Conservation (phyloP, 1,140 invertebrate genomes). For the Bombus confusus region DNA sequence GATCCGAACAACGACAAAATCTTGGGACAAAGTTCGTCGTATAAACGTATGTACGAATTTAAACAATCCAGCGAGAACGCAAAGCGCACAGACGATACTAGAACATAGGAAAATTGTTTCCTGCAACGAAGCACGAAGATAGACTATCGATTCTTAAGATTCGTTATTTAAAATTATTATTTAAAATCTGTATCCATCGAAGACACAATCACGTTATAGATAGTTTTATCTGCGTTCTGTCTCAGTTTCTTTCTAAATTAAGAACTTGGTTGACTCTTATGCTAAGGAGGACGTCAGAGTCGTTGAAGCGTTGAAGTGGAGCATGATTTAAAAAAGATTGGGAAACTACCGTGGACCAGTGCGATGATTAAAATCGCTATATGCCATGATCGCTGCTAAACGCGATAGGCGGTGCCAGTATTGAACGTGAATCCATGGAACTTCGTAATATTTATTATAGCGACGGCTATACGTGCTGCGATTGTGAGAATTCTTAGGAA, state of each 20-base stretch:
- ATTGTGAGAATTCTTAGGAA: conserved; percentile 71
- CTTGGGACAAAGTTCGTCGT: neutral
- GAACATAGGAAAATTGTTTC: too few species aligned
- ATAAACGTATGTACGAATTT: neutral
- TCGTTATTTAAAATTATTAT: too few species aligned
- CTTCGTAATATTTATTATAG: conserved; percentile 36
- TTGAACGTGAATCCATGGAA: neutral
- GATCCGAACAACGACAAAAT: neutral
- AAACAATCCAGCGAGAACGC: too few species aligned
- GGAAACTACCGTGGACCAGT: neutral
- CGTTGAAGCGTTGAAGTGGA: neutral
- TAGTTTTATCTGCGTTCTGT: too few species aligned
- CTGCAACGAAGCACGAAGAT: too few species aligned
- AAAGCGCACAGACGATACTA: neutral
- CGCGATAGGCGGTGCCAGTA: neutral
- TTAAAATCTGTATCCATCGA: too few species aligned
- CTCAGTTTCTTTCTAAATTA: too few species aligned
- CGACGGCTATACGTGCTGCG: conserved; percentile 41
- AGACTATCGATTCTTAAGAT: neutral
- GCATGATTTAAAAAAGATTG: neutral
- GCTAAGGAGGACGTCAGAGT: too few species aligned
- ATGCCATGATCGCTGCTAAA: neutral
- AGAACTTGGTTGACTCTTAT: too few species aligned
- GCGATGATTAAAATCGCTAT: neutral
- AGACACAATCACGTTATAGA: too few species aligned